Base-by-base conservation (phyloP, 2,888 invertebrate genomes). In the Mongoloraphidia duomilia region DNA sequence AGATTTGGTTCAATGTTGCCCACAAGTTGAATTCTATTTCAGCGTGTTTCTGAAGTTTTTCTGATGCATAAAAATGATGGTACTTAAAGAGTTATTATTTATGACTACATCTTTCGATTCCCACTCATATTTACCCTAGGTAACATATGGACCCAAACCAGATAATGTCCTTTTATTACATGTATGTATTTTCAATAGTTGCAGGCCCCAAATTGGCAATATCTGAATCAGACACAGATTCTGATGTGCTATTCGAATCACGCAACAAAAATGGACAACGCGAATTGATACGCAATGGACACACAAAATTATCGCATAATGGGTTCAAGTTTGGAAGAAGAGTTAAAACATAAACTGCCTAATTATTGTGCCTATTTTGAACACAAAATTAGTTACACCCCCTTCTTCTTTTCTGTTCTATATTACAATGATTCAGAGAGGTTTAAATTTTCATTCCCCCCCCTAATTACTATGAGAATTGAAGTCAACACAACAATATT, bases 171-270 rank as follows among this genome's bases (percentile, higher is more conserved):
- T 26, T n/a, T 11, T 4, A 9, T 12, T 14, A 41, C 5, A 9
- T 1, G 8, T 41, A 33, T 48, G 38, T 39, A 41, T 47, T 35
- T 48, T 47, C 53, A 53, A 60, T 63, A 82, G 82, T 79, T 65
- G 68, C 73, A 34, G 68, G 68, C 53, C 73, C 76, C 57, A 78
- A 80, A 65, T 71, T 80, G 49, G 80, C 77, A 47, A 60, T 80
- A 49, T 78, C 85, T 1, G 89, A 89, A 60, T 79, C 82, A 1
- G 89, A 89, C 55, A 86, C 87, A 0, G 89, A 90, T 58, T 89
- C 88, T 0, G 88, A 90, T 65, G 84, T 90, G 9, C 69, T 89
- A 14, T 89, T 89, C 63, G 89, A 89, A 64, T 79, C 82, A 9
- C 76, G 80, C 49, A 75, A 73, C 53, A 82, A 80, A 57, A 73